phyloP scores from a whole-genome alignment of 2,797 vertebrate genomes.

The Potorous gilbertii region DNA sequence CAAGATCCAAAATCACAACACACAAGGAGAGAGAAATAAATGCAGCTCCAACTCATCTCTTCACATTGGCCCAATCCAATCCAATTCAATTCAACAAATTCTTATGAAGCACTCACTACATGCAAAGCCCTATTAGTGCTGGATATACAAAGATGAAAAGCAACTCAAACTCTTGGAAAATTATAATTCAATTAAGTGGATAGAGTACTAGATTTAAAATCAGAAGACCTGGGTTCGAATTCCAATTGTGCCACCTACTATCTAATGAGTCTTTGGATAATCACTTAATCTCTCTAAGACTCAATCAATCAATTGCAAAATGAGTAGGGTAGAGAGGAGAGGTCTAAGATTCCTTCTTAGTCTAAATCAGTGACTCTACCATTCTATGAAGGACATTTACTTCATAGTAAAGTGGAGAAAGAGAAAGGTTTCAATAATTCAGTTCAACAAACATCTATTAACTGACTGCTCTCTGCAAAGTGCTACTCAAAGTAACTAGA shows the following conservation, averaged over 20 bases:
- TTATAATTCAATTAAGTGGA: neutral
- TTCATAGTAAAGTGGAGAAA: neutral
- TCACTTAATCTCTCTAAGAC: neutral
- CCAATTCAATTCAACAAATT: neutral
- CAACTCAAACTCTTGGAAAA: neutral
- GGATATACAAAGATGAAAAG: neutral
- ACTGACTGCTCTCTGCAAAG: neutral
- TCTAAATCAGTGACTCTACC: neutral
- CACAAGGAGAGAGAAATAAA: neutral
- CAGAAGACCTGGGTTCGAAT: neutral
- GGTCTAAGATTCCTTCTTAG: neutral
- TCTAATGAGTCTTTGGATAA: neutral
- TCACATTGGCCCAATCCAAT: neutral
- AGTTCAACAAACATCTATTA: neutral
- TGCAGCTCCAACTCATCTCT: neutral
- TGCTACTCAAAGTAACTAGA: neutral
- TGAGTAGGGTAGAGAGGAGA: neutral
- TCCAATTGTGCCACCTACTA: neutral
- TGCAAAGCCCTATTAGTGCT: neutral
- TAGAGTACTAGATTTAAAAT: neutral
- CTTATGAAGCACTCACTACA: neutral
- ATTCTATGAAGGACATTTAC: neutral
- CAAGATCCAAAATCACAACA: neutral
- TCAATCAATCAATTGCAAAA: neutral
- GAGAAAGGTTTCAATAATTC: neutral